Evolutionary conservation across 2,888 invertebrate species (phyloP).

Genomic region (Drosophila mimetica): DNA sequence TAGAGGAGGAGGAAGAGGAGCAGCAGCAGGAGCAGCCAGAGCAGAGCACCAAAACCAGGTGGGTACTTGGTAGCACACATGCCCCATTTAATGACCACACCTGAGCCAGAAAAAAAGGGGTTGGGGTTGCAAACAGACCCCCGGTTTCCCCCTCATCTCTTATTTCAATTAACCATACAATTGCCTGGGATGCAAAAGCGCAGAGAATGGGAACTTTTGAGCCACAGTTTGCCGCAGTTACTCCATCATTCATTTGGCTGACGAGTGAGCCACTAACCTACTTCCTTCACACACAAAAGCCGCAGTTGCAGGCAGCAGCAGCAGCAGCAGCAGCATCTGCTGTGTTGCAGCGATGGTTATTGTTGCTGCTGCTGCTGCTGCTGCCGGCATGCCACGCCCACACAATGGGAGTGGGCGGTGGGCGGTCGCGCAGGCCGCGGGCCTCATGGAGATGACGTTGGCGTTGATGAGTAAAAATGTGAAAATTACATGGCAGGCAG

Average conservation of each 20-base stretch:
- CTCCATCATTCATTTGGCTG: conserved; percentile 74
- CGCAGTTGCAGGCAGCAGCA: conserved; percentile 38
- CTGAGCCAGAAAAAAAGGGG: no score
- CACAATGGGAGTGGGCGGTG: conserved; percentile 43
- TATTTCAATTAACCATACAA: conserved; percentile 77
- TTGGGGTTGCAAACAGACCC: no score
- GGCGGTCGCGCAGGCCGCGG: conserved; percentile 1
- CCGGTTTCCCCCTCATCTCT: conserved; percentile 21
- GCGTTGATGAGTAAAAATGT: conserved; percentile 73
- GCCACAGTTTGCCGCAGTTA: conserved; percentile 57
- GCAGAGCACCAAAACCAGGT: conserved; percentile 68
- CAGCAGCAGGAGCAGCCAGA: conserved; percentile 33
- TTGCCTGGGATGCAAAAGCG: conserved; percentile 44
- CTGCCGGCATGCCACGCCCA: conserved; percentile 73
- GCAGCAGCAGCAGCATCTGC: conserved; percentile 28
- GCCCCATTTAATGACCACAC: conserved; percentile 71
- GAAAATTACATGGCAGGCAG: conserved; percentile 66
- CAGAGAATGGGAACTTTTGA: conserved; percentile 39
- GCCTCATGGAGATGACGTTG: conserved; percentile 30
- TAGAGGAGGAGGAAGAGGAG: conserved; percentile 24
- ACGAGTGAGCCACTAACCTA: conserved; percentile 79
- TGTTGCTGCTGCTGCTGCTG: conserved; percentile 48
- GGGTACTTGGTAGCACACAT: conserved; percentile 63
- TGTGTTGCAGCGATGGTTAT: conserved; percentile 32
- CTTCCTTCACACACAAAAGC: conserved; percentile 60